Evolutionary conservation across 2,888 invertebrate genomes (phyloP).

Genomic region (Microdon myrmicae): DNA sequence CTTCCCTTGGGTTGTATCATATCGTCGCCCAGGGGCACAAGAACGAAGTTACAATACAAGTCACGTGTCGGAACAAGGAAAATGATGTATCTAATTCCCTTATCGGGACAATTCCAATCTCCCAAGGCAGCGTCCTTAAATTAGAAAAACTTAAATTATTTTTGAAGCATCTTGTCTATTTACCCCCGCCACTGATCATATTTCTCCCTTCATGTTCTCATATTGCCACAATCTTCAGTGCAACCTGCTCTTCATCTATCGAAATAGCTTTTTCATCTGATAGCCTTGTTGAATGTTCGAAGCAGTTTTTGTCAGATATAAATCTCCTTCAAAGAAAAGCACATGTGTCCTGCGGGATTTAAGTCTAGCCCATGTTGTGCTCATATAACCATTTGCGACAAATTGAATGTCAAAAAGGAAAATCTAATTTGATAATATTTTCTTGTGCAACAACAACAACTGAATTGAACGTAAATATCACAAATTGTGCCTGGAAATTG

Average conservation of each 20-base stretch:
- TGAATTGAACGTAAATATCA: conserved; percentile 10
- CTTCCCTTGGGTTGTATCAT: conserved; percentile 9
- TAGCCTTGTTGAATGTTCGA: too few species aligned
- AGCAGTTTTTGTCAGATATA: too few species aligned
- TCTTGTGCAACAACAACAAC: conserved; percentile 20
- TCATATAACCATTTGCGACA: conserved; percentile 40
- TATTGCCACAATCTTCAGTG: too few species aligned
- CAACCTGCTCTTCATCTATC: too few species aligned
- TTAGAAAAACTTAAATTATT: conserved; percentile 45
- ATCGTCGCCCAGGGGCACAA: background rate
- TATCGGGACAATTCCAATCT: background rate
- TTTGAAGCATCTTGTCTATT: conserved; percentile 43
- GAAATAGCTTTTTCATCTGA: conserved; percentile 19
- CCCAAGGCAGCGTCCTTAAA: conserved; percentile 21
- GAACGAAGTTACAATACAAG: conserved; percentile 4
- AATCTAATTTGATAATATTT: conserved; percentile 47
- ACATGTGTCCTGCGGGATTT: conserved; percentile 17
- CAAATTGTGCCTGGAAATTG: background rate
- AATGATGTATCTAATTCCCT: conserved; percentile 22
- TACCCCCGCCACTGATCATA: conserved; percentile 1
- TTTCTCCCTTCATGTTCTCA: conserved; percentile 8
- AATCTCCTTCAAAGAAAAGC: conserved; percentile 7
- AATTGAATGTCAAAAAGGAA: conserved; percentile 48
- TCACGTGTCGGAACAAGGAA: conserved; percentile 31
- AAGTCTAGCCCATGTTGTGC: background rate